Percentiles rank a stretch among this genome's conserved stretches.
Evolutionary conservation across 2,888 invertebrate genomes (phyloP).

Genomic region (Sinodicranocentrus sp.): DNA sequence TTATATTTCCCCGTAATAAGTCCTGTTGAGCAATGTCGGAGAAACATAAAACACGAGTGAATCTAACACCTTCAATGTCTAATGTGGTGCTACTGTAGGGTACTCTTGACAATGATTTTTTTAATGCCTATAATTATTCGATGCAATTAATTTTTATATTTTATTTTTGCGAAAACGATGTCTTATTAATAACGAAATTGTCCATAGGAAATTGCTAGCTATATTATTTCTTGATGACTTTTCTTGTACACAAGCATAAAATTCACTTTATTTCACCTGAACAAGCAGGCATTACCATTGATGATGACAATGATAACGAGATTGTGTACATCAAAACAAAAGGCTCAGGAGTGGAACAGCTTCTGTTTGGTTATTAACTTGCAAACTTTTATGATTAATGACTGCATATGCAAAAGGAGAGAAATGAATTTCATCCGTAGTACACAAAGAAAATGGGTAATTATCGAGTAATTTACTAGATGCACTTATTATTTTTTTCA

Average conservation of each 20-base stretch:
- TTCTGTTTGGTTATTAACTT: conserved; percentile 31
- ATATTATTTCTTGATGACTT: too few relatives aligned
- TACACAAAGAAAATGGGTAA: background rate
- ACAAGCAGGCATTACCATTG: too few relatives aligned
- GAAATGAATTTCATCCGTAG: too few relatives aligned
- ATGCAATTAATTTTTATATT: background rate
- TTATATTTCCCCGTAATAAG: too few relatives aligned
- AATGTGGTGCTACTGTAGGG: too few relatives aligned
- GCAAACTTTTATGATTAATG: conserved; percentile 37
- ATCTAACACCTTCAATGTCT: too few relatives aligned
- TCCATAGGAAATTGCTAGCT: background rate
- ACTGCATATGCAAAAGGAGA: conserved; percentile 17
- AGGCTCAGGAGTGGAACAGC: conserved; percentile 3
- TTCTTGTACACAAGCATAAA: too few relatives aligned
- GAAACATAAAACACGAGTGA: too few relatives aligned
- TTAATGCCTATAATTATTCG: conserved; percentile 30
- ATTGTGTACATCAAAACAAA: conserved; percentile 27
- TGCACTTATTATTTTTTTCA: background rate
- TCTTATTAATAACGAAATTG: conserved; percentile 10
- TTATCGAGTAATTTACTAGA: background rate
- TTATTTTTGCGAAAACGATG: conserved; percentile 24
- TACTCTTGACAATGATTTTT: conserved; percentile 29
- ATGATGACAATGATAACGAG: conserved; percentile 27
- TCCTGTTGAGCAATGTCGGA: too few relatives aligned
- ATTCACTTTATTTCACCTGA: too few relatives aligned